Evolutionary conservation across 2,797 vertebrate genomes (phyloP), one percentile per base, ranked within the genome.

Genomic region (Epinephelus awoara): DNA sequence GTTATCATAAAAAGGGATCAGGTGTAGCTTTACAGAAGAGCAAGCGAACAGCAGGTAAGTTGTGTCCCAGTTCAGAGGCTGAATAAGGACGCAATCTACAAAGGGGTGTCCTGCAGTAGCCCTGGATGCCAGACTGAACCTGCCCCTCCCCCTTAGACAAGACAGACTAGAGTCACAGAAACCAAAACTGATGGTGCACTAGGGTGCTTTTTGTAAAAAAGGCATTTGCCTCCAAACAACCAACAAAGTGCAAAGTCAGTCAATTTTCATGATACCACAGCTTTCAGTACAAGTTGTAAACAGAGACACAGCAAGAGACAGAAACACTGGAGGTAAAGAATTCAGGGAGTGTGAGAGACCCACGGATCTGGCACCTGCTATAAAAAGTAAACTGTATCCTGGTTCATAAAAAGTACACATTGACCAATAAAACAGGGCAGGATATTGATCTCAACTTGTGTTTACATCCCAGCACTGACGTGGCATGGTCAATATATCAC

Each of bases 401-500:
- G 18, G 54, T 50, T 70, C 19, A 66, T 46, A 50, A 68, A 59
- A 40, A 42, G 29, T 44, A 42, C 59, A 73, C 55, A 40, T 0
- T 51, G 44, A 69, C 58, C 67, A 54, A 44, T 15, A 62, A 67
- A 47, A 58, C 51, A 25, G 18, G 13, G 38, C 2, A 38, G 38
- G 6, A 18, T 34, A 62, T 56, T 34, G 67, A 72, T 49, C 47
- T 51, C 11, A 52, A n/a, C 12, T 40, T 54, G 44, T 46, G 61
- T 63, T 78, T 68, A 72, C 17, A 58, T 46, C 62, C 19, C 46
- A 42, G 17, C 29, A 18, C 38, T 8, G 29, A 52, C 15, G 38
- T 46, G 47, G 59, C 15, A 18, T 11, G 17, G 66, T 71, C 76
- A 67, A 55, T 71, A 52, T 2, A 55, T 72, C 71, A 25, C 14